These are phyloP conservation scores for Hirtodrosophila trivittata DNA, from an alignment of 2,888 invertebrate genomes.

Conservation along the genomic window DNA sequence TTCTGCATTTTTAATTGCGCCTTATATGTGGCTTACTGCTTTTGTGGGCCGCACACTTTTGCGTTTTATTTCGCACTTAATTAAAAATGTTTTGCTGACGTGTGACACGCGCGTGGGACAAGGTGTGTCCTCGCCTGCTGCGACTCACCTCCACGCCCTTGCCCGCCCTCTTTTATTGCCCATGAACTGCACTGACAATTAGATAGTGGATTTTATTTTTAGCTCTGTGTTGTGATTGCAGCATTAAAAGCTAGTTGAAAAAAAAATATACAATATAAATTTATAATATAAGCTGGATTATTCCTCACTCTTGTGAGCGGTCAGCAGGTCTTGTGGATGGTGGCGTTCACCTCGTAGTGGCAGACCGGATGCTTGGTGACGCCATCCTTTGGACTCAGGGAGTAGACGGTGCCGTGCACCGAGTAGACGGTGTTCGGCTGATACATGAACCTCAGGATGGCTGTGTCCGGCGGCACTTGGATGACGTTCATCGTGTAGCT, in stretches of 20 bases:
- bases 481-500: slow-evolving; percentile 68
- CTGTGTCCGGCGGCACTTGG: slow-evolving; percentile 71
- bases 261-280: slow-evolving; percentile 4
- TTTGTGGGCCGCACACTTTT: slow-evolving; percentile 9
- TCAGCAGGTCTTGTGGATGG: slow-evolving; percentile 73
- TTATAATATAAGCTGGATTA: slow-evolving; percentile 3
- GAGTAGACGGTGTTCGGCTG: slow-evolving; percentile 71
- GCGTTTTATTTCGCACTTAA: slow-evolving; percentile 64
- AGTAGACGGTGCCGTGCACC: slow-evolving; percentile 64
- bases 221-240: too few relatives aligned
- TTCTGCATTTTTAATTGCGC: slow-evolving; percentile 8
- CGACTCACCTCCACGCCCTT: not conserved
- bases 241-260: not conserved
- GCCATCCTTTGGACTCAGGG: slow-evolving; percentile 50
- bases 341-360: slow-evolving; percentile 73
- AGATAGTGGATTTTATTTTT: not conserved
- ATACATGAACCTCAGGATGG: slow-evolving; percentile 74
- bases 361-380: slow-evolving; percentile 46
- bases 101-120: slow-evolving; percentile 55
- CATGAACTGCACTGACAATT: too few relatives aligned
- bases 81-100: slow-evolving; percentile 61
- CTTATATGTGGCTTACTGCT: slow-evolving; percentile 19
- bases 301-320: not conserved
- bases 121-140: slow-evolving; percentile 9
- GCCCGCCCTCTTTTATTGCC: too few relatives aligned